phyloP scores from a whole-genome alignment of 2,113 vertebrate species.

The Pterocles gutturalis region DNA sequence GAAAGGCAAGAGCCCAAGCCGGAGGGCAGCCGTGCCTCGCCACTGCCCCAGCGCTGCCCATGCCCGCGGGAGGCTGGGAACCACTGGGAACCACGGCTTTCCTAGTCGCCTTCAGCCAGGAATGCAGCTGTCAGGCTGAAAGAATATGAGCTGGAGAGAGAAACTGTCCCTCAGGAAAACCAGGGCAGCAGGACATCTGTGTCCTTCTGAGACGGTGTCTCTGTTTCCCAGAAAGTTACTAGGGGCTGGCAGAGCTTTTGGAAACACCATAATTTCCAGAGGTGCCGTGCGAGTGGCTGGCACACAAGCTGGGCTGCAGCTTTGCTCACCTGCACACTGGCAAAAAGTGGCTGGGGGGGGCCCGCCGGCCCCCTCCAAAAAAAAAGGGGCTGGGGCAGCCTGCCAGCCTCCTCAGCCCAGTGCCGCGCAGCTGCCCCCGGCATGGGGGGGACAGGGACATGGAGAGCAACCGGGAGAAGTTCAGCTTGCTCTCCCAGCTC shows the following conservation, averaged over 20 bases:
- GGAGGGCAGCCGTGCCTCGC: neutral
- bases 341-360: neutral
- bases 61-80: neutral
- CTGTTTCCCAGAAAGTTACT: neutral
- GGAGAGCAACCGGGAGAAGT: neutral
- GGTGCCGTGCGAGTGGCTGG: neutral
- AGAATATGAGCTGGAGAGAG: neutral
- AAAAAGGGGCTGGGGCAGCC: neutral
- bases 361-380: no score
- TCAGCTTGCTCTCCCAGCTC: neutral
- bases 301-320: neutral
- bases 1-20: neutral
- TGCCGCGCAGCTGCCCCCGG: fast-evolving
- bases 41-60: neutral
- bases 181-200: neutral
- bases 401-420: fast-evolving
- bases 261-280: neutral
- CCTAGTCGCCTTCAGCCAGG: neutral
- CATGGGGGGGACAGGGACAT: fast-evolving
- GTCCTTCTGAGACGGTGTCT: neutral
- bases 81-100: neutral
- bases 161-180: neutral
- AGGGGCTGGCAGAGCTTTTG: neutral
- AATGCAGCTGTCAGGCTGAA: neutral
- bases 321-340: fast-evolving